A percentile compares a stretch with the other conserved stretches of the same genome.
Evolutionary conservation across 2,888 invertebrate species (phyloP).

Genomic region (Drosophila melanosoma): DNA sequence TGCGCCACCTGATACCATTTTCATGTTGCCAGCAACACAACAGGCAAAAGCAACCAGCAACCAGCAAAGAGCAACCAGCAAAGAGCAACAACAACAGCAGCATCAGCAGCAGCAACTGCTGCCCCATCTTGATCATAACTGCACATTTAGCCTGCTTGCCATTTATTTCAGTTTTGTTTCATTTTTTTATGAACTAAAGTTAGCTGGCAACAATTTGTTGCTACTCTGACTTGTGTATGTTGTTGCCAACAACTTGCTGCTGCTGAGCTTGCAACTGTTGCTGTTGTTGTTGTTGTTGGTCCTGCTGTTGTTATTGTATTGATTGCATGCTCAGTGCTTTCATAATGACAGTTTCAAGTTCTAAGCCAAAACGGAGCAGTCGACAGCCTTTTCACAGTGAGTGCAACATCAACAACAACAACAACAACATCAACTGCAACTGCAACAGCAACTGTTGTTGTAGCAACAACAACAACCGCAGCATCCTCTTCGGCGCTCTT

Average conservation of each 20-base stretch:
- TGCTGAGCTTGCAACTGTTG: conserved; percentile 22
- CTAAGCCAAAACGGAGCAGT: conserved; percentile 74
- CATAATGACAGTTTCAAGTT: conserved; percentile 80
- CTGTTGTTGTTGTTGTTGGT: conserved; percentile 16
- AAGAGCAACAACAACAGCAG: conserved; percentile 22
- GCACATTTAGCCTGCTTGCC: conserved; percentile 75
- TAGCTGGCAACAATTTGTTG: conserved; percentile 45
- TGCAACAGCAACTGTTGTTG: conserved; percentile 1
- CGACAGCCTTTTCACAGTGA: conserved; percentile 8
- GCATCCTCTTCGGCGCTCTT: conserved; percentile 59
- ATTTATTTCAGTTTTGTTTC: conserved; percentile 72
- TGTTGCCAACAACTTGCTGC: conserved; percentile 21
- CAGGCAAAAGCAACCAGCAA: conserved; percentile 35
- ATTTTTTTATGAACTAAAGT: conserved; percentile 62
- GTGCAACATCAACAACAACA: conserved; percentile 35
- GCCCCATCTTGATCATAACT: conserved; percentile 75
- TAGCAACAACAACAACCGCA: conserved; percentile 21
- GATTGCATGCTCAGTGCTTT: conserved; percentile 80
- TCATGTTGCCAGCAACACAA: conserved; percentile 51
- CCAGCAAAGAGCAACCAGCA: conserved; percentile 28
- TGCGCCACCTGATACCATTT: conserved; percentile 78
- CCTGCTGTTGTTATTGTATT: conserved; percentile 57
- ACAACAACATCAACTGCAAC: conserved; percentile 10
- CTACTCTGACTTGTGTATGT: conserved; percentile 11
- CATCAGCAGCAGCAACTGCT: conserved; percentile 28